Evolutionary conservation across 2,888 invertebrate species (phyloP), one percentile per base, ranked within the genome.

Genomic region (Lampropteryx suffumata): DNA sequence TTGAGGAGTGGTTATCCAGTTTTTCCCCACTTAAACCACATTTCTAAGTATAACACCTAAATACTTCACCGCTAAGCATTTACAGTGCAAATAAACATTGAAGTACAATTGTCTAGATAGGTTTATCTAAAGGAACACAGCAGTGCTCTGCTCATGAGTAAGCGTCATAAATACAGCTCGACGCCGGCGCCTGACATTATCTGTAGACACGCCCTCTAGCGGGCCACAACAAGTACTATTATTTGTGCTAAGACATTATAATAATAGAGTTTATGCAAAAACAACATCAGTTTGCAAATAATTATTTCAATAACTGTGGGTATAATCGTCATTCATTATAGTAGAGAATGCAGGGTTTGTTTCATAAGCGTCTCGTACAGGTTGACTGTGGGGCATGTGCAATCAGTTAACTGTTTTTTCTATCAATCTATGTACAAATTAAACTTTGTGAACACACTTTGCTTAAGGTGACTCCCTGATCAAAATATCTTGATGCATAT

Each of bases 121-220:
- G 43, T 36, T 42, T 45, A 30, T 44, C 41, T 46, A 9, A 36
- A 46, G 40, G 29, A 44, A 43, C 42, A 32, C 41, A 52, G 14
- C 46, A 26, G 50, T 48, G 55, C 50, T 44, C 51, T 48, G 55
- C 50, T 44, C 51, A 51, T 55, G 47, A 53, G 39, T 30, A 21
- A 36, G 30, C 27, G 53, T 55, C 52, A 50, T 61, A 61, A 61
- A 58, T 58, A 50, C 28, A 21, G 9, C 40, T 26, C 36, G 30
- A 46, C 39, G 35, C 42, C 33, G 50, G 52, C 50, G 61, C 56
- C 56, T 46, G 47, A 48, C 59, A 48, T 50, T 53, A 55, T 53
- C 52, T 48, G 14, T 10, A 13, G 34, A 46, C 50, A 55, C 52
- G 48, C 59, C 59, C 39, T 28, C 49, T 54, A 42, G 30, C 40